Conservation (phyloP, 2,113 vertebrate genomes). For the Pterocles burchelli region DNA sequence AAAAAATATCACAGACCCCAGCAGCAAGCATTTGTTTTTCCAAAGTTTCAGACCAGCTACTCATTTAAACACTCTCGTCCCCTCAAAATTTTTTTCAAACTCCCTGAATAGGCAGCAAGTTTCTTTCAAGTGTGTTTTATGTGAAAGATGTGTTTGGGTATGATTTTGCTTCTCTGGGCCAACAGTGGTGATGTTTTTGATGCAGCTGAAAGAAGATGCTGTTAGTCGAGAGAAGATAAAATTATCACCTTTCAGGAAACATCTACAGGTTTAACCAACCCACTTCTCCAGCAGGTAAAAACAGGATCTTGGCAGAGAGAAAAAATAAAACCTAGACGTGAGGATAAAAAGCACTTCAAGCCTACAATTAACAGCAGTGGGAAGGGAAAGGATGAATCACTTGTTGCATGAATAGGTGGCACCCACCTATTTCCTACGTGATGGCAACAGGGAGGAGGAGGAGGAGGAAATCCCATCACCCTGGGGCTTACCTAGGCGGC, state of each 20-base stretch:
- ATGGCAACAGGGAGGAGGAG: neutral
- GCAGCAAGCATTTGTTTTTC: neutral
- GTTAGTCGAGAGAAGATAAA: conserved; percentile 51
- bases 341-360: conserved; percentile 35
- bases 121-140: conserved; percentile 35
- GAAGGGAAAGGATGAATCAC: neutral
- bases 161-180: conserved; percentile 30
- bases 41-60: neutral
- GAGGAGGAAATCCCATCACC: neutral
- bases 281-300: conserved; percentile 11
- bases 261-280: conserved; percentile 52
- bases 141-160: conserved; percentile 28
- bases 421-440: neutral
- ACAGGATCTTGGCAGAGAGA: conserved; percentile 17
- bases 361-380: conserved; percentile 14
- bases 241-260: conserved; percentile 64
- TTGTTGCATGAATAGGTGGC: neutral
- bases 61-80: neutral
- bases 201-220: conserved; percentile 10
- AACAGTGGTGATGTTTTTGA: conserved; percentile 38
- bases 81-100: neutral
- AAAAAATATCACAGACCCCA: neutral
- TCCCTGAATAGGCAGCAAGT: neutral
- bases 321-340: neutral
- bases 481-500: conserved; percentile 88